These are phyloP conservation scores for Spea bombifrons DNA, from an alignment of 2,113 vertebrate genomes.

Conservation along the genomic window DNA sequence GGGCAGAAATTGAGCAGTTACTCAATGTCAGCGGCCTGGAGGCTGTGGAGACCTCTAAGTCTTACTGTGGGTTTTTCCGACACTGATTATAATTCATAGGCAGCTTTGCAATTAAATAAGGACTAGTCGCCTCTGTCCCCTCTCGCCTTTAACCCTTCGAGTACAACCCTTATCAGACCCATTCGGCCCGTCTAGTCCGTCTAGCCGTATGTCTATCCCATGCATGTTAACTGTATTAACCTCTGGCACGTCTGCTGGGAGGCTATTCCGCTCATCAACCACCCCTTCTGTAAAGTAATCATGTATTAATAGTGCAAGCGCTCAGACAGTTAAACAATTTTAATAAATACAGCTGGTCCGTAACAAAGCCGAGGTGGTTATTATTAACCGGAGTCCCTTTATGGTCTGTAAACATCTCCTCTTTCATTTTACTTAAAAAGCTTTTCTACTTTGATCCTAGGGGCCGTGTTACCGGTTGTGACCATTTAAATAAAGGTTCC, in stretches of 20 bases:
- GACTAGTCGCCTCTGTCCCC: too few relatives aligned
- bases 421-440: conserved; percentile 7
- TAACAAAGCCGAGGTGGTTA: conserved; percentile 9
- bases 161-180: too few relatives aligned
- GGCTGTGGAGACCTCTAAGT: conserved; percentile 24
- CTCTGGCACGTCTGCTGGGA: too few relatives aligned
- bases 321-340: not conserved
- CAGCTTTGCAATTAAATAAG: not conserved
- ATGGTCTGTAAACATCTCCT: conserved; percentile 34
- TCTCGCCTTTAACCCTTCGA: too few relatives aligned
- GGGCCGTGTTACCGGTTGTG: conserved; percentile 20
- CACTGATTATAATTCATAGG: conserved; percentile 17
- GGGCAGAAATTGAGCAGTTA: conserved; percentile 5
- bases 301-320: too few relatives aligned
- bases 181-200: too few relatives aligned
- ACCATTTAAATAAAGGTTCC: not conserved
- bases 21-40: not conserved
- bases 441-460: conserved; percentile 24
- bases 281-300: too few relatives aligned
- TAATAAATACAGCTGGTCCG: conserved; percentile 13
- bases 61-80: conserved; percentile 9
- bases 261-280: too few relatives aligned
- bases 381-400: conserved; percentile 27
- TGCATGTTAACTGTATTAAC: too few relatives aligned
- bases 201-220: too few relatives aligned